A percentile compares a stretch with the other conserved stretches of the same genome.
phyloP scores from a whole-genome alignment of 2,113 vertebrate species.

The Channa argus region DNA sequence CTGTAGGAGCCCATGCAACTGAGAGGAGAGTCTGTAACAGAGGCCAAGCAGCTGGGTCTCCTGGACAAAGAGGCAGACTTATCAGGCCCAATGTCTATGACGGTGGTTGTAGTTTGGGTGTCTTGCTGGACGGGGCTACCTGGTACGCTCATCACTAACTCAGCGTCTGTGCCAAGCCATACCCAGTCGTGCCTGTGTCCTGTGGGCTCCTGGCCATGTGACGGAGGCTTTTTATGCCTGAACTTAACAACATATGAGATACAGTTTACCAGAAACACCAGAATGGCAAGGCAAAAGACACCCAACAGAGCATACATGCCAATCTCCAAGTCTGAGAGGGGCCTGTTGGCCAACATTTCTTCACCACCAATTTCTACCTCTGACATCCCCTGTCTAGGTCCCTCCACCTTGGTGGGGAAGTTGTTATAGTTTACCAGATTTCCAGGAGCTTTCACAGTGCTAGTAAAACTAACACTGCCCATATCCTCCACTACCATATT shows the following conservation, averaged over 20 bases:
- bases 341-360: conserved; percentile 77
- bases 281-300: conserved; percentile 94
- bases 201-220: conserved; percentile 87
- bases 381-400: conserved; percentile 69
- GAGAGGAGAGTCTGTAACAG: conserved; percentile 70
- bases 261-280: conserved; percentile 94
- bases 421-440: conserved; percentile 87
- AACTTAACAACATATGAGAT: conserved; percentile 89
- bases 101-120: conserved; percentile 82
- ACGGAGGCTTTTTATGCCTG: conserved; percentile 88
- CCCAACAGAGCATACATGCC: conserved; percentile 95
- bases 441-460: conserved; percentile 82
- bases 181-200: conserved; percentile 94
- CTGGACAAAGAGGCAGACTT: conserved; percentile 74
- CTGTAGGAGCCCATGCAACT: conserved; percentile 66
- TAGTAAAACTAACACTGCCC: conserved; percentile 60
- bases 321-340: conserved; percentile 93
- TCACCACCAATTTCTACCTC: conserved; percentile 78
- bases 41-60: conserved; percentile 74
- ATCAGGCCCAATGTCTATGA: conserved; percentile 86
- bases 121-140: conserved; percentile 86
- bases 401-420: conserved; percentile 84
- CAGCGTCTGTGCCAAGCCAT: conserved; percentile 90
- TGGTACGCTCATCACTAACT: conserved; percentile 88
- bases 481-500: conserved; percentile 70